Conservation (phyloP, 1,140 invertebrate genomes). For the Pomacea maculata region DNA sequence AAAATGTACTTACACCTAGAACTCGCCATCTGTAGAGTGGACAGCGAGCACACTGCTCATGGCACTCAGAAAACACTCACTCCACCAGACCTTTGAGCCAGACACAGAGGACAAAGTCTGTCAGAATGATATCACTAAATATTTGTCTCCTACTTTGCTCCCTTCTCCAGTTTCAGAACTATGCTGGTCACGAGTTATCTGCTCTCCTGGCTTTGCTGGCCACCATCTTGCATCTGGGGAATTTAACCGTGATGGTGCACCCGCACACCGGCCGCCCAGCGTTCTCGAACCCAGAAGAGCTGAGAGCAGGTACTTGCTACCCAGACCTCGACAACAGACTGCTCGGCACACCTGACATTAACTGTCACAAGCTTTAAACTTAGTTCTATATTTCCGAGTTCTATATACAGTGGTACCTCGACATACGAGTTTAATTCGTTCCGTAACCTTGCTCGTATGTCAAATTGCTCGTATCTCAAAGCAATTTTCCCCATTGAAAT, state of each 20-base stretch:
- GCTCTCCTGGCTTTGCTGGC: conserved; percentile 12
- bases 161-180: conserved; percentile 8
- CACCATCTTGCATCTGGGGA: conserved; percentile 18
- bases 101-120: not conserved
- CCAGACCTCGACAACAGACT: too few relatives aligned
- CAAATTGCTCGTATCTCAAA: too few relatives aligned
- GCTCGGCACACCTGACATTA: too few relatives aligned
- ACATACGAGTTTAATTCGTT: too few relatives aligned
- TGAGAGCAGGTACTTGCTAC: conserved; percentile 1
- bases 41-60: not conserved
- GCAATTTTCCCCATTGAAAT: too few relatives aligned
- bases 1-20: not conserved
- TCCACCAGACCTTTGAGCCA: not conserved
- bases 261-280: not conserved
- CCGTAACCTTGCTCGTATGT: too few relatives aligned
- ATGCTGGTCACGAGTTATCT: conserved; percentile 13
- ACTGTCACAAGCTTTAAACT: too few relatives aligned
- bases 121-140: not conserved
- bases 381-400: too few relatives aligned
- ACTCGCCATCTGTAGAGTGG: not conserved
- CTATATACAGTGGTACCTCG: too few relatives aligned
- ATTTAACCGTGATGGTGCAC: conserved; percentile 3
- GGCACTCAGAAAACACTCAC: not conserved
- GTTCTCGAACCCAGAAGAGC: conserved; percentile 4
- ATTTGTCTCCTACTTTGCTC: not conserved